These are phyloP conservation scores for Dysdera silvatica DNA, from an alignment of 1,140 invertebrate species.

Conservation along the genomic window DNA sequence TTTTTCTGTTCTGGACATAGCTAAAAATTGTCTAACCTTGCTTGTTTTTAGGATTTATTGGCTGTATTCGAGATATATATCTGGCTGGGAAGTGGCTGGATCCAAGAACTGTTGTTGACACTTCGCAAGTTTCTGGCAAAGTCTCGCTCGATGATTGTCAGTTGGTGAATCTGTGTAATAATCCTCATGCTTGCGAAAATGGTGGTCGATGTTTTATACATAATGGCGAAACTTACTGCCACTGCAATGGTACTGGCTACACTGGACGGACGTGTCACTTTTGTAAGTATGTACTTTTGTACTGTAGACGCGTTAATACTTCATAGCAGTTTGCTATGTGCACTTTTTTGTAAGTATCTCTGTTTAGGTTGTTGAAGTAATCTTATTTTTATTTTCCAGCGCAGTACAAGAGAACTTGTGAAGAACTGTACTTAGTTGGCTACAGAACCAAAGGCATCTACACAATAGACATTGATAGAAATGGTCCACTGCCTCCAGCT, in stretches of 20 bases:
- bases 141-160: constrained; percentile 84
- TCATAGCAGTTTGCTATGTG: too few species aligned
- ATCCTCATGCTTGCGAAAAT: constrained; percentile 84
- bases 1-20: too few species aligned
- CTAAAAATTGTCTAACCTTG: too few species aligned
- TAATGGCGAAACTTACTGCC: constrained; percentile 68
- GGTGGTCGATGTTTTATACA: constrained; percentile 80
- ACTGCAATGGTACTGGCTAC: constrained; percentile 74
- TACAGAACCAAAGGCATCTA: constrained; percentile 82
- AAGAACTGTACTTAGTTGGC: constrained; percentile 74
- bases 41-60: constrained; percentile 60
- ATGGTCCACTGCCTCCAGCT: constrained; percentile 78
- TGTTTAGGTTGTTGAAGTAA: neutral
- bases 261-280: constrained; percentile 91
- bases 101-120: constrained; percentile 60
- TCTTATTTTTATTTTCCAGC: constrained; percentile 48
- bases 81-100: constrained; percentile 68
- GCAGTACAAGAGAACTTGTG: constrained; percentile 78
- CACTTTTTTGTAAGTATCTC: neutral
- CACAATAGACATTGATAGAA: constrained; percentile 82
- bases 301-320: too few species aligned
- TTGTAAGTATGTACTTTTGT: constrained; percentile 48
- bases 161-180: constrained; percentile 77
- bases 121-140: constrained; percentile 61
- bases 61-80: constrained; percentile 78